Conservation (phyloP, 1,140 invertebrate species). For the Heliconius hewitsoni region DNA sequence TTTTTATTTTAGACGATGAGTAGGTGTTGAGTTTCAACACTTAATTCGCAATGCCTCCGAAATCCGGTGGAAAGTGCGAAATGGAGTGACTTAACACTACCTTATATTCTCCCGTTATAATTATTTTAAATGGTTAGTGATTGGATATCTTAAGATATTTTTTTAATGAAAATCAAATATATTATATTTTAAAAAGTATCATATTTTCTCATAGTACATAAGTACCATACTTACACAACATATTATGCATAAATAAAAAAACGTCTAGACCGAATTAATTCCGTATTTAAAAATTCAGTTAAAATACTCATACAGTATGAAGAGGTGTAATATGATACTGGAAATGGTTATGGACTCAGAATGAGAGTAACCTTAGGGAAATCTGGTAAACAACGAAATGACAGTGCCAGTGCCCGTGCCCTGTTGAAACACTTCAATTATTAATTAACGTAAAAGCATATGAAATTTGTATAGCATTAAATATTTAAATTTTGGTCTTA, state of each 20-base stretch:
- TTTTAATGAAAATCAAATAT: too few species aligned
- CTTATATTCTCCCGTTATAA: too few species aligned
- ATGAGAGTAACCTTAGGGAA: slow-evolving; percentile 5
- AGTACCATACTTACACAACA: background rate
- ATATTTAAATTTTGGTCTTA: background rate
- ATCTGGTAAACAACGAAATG: slow-evolving; percentile 14
- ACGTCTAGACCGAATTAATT: background rate
- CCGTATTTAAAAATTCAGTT: background rate
- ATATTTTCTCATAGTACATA: too few species aligned
- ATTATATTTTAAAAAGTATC: too few species aligned
- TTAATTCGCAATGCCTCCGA: too few species aligned
- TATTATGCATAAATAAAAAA: background rate
- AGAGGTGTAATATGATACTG: slow-evolving; percentile 1
- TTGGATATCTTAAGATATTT: too few species aligned
- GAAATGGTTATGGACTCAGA: slow-evolving; percentile 9
- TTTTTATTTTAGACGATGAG: too few species aligned
- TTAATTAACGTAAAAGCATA: slow-evolving; percentile 1
- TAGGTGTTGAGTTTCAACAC: too few species aligned
- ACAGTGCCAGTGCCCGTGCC: slow-evolving; percentile 8
- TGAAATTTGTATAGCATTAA: background rate
- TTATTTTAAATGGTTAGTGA: too few species aligned
- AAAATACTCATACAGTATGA: background rate
- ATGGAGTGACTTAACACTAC: too few species aligned
- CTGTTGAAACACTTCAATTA: background rate
- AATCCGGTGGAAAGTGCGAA: too few species aligned